Percentiles rank a stretch among this genome's conserved stretches.
These are phyloP conservation scores for Deilephila elpenor DNA, from an alignment of 2,888 invertebrate genomes.

Conservation along the genomic window DNA sequence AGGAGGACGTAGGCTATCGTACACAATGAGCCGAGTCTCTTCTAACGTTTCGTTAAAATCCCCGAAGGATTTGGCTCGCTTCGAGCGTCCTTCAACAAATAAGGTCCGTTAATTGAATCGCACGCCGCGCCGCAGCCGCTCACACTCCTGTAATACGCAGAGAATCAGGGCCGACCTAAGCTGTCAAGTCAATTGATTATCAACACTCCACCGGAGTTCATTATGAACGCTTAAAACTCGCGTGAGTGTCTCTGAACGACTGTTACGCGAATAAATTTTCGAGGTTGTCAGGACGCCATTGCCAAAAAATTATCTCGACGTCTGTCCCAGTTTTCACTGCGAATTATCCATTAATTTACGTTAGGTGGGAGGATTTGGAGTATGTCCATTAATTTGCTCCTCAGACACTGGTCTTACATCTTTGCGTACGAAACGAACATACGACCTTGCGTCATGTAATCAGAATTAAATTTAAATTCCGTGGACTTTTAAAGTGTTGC, in stretches of 20 bases:
- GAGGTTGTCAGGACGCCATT: background rate
- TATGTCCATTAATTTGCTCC: constrained; percentile 2
- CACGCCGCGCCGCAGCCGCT: background rate
- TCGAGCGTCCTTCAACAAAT: constrained; percentile 10
- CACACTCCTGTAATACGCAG: background rate
- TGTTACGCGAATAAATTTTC: constrained; percentile 9
- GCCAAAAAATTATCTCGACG: constrained; percentile 5
- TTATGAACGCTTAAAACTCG: constrained; percentile 4
- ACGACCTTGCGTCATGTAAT: background rate
- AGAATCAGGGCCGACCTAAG: background rate
- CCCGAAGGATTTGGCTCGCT: background rate
- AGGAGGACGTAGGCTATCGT: background rate
- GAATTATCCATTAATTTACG: background rate
- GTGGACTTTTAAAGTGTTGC: background rate
- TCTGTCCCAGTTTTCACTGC: background rate
- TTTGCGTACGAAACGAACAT: background rate
- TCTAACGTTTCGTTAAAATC: constrained; percentile 8
- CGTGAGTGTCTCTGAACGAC: constrained; percentile 2
- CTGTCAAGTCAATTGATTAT: constrained; percentile 8
- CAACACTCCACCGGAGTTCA: constrained; percentile 1
- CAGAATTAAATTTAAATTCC: background rate
- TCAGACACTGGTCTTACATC: background rate
- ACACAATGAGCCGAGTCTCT: background rate
- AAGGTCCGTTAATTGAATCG: constrained; percentile 22
- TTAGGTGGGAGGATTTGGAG: background rate